These are phyloP conservation scores for Bergia sp. DNA, from an alignment of 92 coral and sea anemone species.

Conservation along the genomic window DNA sequence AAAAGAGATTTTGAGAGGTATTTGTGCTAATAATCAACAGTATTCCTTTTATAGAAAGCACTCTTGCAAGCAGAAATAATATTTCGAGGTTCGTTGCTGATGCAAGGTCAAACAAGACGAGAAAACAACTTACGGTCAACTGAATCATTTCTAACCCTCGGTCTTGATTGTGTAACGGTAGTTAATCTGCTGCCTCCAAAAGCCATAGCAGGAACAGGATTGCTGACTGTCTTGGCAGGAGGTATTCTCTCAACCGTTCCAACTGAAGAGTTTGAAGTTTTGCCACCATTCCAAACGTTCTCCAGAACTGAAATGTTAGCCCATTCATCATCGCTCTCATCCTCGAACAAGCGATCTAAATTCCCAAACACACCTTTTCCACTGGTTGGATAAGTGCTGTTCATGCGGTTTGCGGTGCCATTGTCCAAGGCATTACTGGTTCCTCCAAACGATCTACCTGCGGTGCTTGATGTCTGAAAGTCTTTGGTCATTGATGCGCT, in stretches of 20 bases:
- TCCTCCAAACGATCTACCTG: background rate
- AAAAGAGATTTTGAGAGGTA: too few relatives aligned
- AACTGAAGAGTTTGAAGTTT: conserved; percentile 6
- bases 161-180: conserved; percentile 1
- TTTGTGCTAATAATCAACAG: too few relatives aligned
- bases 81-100: background rate
- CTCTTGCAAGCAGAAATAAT: background rate
- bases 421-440: conserved; percentile 24
- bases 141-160: conserved; percentile 34
- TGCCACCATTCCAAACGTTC: conserved; percentile 26
- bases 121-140: conserved; percentile 23
- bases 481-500: background rate
- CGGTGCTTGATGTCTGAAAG: background rate
- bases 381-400: background rate
- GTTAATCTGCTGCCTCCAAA: background rate
- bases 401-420: conserved; percentile 29
- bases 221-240: conserved; percentile 10
- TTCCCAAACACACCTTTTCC: background rate
- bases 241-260: background rate
- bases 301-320: conserved; percentile 58
- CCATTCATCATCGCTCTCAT: conserved; percentile 68
- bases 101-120: background rate
- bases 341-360: conserved; percentile 6
- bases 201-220: conserved; percentile 2
- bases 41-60: too few relatives aligned